These are phyloP conservation scores for Anas flavirostris DNA, from an alignment of 2,797 vertebrate species.

Conservation along the genomic window DNA sequence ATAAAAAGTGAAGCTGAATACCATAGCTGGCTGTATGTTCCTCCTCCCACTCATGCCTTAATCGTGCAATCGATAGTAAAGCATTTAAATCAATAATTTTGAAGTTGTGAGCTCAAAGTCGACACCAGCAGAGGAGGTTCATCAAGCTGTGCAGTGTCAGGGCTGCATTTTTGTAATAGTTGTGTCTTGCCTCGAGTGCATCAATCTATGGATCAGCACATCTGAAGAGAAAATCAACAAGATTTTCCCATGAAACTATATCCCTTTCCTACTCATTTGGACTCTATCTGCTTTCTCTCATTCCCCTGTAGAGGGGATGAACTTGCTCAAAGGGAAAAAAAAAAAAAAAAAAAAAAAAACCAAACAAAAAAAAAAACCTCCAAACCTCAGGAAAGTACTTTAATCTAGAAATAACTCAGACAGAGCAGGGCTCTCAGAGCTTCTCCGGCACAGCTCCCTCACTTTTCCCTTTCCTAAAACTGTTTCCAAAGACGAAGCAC, in stretches of 20 bases:
- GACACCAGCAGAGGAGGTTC: background rate
- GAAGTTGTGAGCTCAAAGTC: background rate
- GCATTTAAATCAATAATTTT: conserved; percentile 37
- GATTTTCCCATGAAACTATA: background rate
- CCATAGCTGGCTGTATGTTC: background rate
- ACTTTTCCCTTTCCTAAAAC: background rate
- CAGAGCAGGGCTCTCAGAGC: background rate
- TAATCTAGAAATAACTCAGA: background rate
- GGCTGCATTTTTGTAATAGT: background rate
- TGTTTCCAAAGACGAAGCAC: background rate
- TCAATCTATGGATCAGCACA: background rate
- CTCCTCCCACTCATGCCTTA: background rate
- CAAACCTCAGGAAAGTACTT: background rate
- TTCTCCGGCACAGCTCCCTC: background rate
- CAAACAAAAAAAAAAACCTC: background rate
- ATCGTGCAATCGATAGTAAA: conserved; percentile 19
- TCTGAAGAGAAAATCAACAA: background rate
- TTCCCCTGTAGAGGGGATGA: background rate
- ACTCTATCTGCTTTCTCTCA: background rate
- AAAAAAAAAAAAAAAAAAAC: background rate
- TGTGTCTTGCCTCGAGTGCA: background rate
- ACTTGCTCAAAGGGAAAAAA: background rate
- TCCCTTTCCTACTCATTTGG: background rate
- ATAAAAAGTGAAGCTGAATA: background rate
- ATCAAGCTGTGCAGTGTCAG: background rate